Evolutionary conservation across 2,888 invertebrate species (phyloP), one percentile per base, ranked within the genome.

Genomic region (Cynaeus angustus): DNA sequence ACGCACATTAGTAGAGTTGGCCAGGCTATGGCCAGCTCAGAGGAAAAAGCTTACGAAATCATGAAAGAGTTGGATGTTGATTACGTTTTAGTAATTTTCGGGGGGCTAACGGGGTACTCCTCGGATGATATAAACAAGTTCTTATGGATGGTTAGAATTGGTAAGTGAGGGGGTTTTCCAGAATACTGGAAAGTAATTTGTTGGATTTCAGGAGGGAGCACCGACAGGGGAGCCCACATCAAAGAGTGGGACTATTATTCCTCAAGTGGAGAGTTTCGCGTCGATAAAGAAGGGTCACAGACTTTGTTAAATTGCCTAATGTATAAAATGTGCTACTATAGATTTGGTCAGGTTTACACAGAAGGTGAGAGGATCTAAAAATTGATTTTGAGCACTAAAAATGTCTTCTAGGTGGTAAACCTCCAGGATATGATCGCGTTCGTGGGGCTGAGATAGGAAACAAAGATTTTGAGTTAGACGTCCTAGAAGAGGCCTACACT

Each of bases 301-400:
- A 93, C 93, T 12, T 88, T 99, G 77, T 91, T 98, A 78, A 98
- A 99, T 87, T 98, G 97, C 82, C 90, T 99, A 72, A 99, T 99
- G 99, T 99, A 99, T 88, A 99, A 99, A 88, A 95, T 99, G 95
- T 98, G 97, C 87, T 99, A 99, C 85, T 98, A 99, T 87, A 91
- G 96, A 82, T 99, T 99, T 85, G 98, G 98, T 0, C 94, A 95
- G 80, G 95, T 98, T 71, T 98, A 97, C 84, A 98, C 98, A 0
- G 98, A 98, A 88, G 95, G 94, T 83, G 72, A 80, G 94, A 4
- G 26, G 4, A 2, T 45, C 8, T 48, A 41, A n/a, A 9, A 8
- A 7, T 13, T 9, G 43, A 1, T 1, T 1, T 13, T 3, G 13
- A 6, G 8, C 48, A 50, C 16, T 68, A 21, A 66, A 26, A 37